These are phyloP conservation scores for Paraescarpia echinospica DNA, from an alignment of 1,140 invertebrate species.

Conservation along the genomic window DNA sequence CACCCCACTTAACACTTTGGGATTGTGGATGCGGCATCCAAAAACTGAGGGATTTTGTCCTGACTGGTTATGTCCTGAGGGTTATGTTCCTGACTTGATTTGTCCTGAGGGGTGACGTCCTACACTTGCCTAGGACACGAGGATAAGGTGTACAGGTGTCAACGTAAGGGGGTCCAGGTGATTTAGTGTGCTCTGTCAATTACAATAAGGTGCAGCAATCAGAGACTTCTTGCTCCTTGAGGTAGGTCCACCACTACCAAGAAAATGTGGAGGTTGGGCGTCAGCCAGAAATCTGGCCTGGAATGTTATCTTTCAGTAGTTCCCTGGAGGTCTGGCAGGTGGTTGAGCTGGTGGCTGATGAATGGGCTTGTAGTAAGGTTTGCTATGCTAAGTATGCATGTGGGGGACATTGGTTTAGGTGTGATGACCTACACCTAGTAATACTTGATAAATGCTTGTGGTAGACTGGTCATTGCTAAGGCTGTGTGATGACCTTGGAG, in stretches of 20 bases:
- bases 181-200: background rate
- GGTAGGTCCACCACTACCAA: background rate
- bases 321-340: background rate
- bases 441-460: background rate
- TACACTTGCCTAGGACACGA: background rate
- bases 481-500: background rate
- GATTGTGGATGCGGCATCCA: too few species aligned
- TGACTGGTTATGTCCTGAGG: too few species aligned
- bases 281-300: background rate
- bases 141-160: background rate
- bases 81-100: too few species aligned
- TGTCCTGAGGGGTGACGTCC: too few species aligned
- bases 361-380: background rate
- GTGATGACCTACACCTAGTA: background rate
- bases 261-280: background rate
- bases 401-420: background rate
- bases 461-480: background rate
- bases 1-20: too few species aligned
- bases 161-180: background rate
- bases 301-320: background rate
- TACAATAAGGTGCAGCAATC: background rate
- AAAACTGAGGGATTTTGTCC: too few species aligned
- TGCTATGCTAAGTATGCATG: background rate
- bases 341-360: background rate
- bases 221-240: background rate